Evolutionary conservation across 2,888 invertebrate species (phyloP).

Genomic region (Tyria jacobaeae): DNA sequence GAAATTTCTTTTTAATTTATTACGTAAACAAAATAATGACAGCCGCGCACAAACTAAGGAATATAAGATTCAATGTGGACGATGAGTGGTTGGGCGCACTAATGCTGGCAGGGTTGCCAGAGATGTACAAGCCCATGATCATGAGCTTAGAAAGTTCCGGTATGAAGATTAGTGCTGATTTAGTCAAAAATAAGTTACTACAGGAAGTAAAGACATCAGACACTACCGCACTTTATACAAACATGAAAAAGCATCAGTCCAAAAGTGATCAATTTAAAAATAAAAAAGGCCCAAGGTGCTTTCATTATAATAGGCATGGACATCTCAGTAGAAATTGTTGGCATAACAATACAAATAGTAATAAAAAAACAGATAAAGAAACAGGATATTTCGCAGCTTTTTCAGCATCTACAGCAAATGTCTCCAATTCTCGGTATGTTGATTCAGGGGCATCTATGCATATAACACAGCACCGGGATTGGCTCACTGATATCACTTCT

Average conservation of each 20-base stretch:
- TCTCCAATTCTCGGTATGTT: background rate
- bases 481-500: constrained; percentile 27
- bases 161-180: too few relatives aligned
- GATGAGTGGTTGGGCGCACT: too few relatives aligned
- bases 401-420: too few relatives aligned
- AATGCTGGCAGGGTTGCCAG: too few relatives aligned
- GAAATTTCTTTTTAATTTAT: too few relatives aligned
- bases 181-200: too few relatives aligned
- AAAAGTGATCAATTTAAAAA: background rate
- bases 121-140: too few relatives aligned
- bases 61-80: too few relatives aligned
- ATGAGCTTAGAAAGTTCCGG: too few relatives aligned
- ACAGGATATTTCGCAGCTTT: too few relatives aligned
- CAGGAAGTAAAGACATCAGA: too few relatives aligned
- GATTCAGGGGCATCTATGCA: constrained; percentile 50
- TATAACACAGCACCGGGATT: constrained; percentile 41
- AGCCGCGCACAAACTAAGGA: too few relatives aligned
- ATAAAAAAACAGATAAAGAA: constrained; percentile 3
- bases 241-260: background rate
- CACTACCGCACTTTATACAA: background rate
- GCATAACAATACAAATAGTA: background rate
- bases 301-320: constrained; percentile 23
- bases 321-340: constrained; percentile 53
- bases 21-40: background rate
- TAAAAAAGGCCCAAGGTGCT: constrained; percentile 8